These are phyloP conservation scores for Polypedilum pembai DNA, from an alignment of 1,140 invertebrate genomes.

Conservation along the genomic window DNA sequence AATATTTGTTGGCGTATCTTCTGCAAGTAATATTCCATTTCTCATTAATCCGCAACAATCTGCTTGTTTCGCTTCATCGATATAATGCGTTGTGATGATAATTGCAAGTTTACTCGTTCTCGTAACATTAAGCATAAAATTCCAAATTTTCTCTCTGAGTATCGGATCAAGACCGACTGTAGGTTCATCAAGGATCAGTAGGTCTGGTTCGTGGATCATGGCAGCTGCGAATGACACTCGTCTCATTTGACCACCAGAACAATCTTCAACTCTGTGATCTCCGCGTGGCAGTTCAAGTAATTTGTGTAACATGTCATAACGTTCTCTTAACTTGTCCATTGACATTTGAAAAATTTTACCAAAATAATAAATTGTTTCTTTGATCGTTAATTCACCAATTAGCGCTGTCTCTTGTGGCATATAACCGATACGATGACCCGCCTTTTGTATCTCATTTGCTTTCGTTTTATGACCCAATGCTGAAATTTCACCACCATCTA, in stretches of 20 bases:
- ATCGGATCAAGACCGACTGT: constrained; percentile 73
- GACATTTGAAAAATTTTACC: constrained; percentile 71
- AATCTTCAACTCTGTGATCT: constrained; percentile 60
- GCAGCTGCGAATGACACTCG: constrained; percentile 72
- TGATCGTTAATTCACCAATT: constrained; percentile 73
- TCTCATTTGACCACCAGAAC: constrained; percentile 70
- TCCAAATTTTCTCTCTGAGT: constrained; percentile 66
- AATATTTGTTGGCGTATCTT: constrained; percentile 64
- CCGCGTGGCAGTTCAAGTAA: constrained; percentile 64
- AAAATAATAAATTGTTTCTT: constrained; percentile 75
- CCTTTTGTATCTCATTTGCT: constrained; percentile 57
- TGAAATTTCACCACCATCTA: constrained; percentile 64
- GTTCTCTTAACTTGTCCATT: constrained; percentile 53
- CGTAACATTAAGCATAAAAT: constrained; percentile 59
- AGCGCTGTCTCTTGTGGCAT: constrained; percentile 69
- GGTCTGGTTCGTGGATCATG: constrained; percentile 67
- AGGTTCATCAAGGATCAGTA: constrained; percentile 73
- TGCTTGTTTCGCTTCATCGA: constrained; percentile 64
- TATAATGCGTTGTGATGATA: constrained; percentile 72
- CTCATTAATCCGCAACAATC: constrained; percentile 72
- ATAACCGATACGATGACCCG: constrained; percentile 51
- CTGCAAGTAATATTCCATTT: constrained; percentile 65
- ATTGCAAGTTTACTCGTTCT: constrained; percentile 57
- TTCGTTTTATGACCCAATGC: constrained; percentile 68
- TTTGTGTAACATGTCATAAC: constrained; percentile 63